Evolutionary conservation across 2,113 vertebrate species (phyloP), one percentile per base, ranked within the genome.

Genomic region (Phaethornis superciliosus): DNA sequence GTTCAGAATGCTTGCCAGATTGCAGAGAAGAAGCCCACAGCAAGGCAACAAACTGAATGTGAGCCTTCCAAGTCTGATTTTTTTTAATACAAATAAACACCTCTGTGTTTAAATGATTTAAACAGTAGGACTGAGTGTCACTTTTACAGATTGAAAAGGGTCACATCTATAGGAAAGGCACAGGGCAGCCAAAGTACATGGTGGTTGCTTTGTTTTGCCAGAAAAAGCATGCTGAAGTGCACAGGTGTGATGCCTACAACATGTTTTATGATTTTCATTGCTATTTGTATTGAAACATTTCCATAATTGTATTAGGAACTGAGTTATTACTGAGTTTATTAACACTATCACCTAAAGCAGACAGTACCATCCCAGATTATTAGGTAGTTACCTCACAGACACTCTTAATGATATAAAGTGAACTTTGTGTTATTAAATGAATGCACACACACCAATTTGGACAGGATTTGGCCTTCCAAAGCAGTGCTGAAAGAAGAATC

Each of bases 341-440:
- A 55, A 28, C 26, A 15, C 21, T 22, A 13, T 15, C 63, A 44
- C 54, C n/a, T 37, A 16, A 62, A 27, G 2, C 54, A 40, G 54
- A n/a, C 2, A 40, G 32, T 8, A 33, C 20, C 44, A 60, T 7
- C 28, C 19, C 44, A 71, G 76, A 47, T 35, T 59, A 46, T 2
- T 1, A 33, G 42, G 42, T 33, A 27, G 59, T 62, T 30, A 24
- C 21, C 30, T 42, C 46, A 15, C 1, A 52, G 55, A 28, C 9
- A 33, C n/a, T 8, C 9, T 6, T 6, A 64, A 33, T 0, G 5
- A 22, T 17, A 27, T 8, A 10, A 76, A 32, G 15, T 22, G 56
- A 71, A 15, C 16, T 76, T 20, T n/a, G 21, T 55, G 58, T 63
- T 59, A 24, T 27, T 27, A 60, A 33, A 42, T 24, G 13, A 35